Percentiles rank a stretch among this genome's conserved stretches.
phyloP scores from a whole-genome alignment of 2,888 invertebrate species.

The Amiota mariae region DNA sequence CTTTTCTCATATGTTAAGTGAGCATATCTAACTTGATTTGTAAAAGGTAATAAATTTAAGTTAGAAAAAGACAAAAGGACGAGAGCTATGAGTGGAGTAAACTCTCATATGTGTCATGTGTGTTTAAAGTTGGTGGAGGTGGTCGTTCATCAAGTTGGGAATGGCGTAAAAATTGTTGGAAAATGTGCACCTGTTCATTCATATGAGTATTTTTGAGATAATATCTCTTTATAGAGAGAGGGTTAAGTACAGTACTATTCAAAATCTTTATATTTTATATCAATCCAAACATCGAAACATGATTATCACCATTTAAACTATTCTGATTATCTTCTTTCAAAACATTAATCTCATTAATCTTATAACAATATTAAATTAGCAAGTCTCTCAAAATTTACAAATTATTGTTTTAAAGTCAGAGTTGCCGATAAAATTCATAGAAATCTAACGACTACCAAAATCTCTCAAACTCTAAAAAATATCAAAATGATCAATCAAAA shows the following conservation, averaged over 20 bases:
- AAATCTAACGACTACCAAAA: no score
- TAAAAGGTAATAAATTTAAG: conserved; percentile 67
- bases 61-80: conserved; percentile 48
- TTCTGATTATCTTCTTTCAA: neutral
- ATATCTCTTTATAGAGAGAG: neutral
- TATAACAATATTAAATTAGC: no score
- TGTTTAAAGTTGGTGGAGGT: conserved; percentile 55
- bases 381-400: no score
- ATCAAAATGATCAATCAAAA: conserved; percentile 2
- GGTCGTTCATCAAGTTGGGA: conserved; percentile 38
- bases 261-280: no score
- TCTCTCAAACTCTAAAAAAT: no score
- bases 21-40: conserved; percentile 69
- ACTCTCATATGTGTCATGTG: conserved; percentile 35
- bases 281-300: no score
- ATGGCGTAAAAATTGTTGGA: conserved; percentile 44
- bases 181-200: conserved; percentile 53
- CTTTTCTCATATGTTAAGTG: conserved; percentile 60
- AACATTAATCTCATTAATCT: neutral
- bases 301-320: neutral
- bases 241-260: no score
- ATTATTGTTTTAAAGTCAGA: no score
- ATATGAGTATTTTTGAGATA: neutral
- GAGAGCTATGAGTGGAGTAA: neutral
- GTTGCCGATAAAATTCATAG: no score